Conservation (phyloP, 2,113 vertebrate species). For the Carassius auratus region DNA sequence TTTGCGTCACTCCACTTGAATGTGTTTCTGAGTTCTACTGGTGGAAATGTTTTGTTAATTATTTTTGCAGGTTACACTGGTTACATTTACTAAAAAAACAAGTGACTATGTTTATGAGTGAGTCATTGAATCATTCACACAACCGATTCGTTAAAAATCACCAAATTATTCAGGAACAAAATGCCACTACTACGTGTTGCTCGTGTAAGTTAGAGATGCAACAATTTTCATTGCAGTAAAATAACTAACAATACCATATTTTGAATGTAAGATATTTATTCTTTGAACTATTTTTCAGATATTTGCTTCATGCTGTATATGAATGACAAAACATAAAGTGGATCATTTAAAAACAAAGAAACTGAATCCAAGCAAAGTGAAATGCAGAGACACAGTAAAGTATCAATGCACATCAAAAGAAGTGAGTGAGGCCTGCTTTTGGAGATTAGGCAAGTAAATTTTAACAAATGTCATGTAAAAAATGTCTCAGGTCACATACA, state of each 20-base stretch:
- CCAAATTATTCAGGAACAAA: not conserved
- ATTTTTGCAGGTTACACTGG: not conserved
- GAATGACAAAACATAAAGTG: not conserved
- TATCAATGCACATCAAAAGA: constrained; percentile 20
- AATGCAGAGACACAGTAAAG: not conserved
- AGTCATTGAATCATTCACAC: not conserved
- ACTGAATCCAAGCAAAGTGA: constrained; percentile 33
- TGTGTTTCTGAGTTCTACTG: not conserved
- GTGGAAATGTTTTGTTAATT: not conserved
- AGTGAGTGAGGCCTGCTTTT: constrained; percentile 3
- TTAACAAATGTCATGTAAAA: not conserved
- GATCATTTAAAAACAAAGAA: not conserved
- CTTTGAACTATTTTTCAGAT: not conserved
- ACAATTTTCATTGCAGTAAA: not conserved
- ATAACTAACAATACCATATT: not conserved
- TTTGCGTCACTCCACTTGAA: not conserved
- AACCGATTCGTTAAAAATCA: not conserved
- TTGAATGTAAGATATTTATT: not conserved
- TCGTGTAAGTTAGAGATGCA: not conserved
- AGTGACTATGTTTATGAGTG: not conserved
- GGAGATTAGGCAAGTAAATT: constrained; percentile 4
- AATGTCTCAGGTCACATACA: not conserved
- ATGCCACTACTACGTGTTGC: not conserved
- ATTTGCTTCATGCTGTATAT: not conserved
- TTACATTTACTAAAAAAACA: not conserved